Base-by-base conservation (phyloP, 1,140 invertebrate genomes). In the Pollicipes pollicipes region DNA sequence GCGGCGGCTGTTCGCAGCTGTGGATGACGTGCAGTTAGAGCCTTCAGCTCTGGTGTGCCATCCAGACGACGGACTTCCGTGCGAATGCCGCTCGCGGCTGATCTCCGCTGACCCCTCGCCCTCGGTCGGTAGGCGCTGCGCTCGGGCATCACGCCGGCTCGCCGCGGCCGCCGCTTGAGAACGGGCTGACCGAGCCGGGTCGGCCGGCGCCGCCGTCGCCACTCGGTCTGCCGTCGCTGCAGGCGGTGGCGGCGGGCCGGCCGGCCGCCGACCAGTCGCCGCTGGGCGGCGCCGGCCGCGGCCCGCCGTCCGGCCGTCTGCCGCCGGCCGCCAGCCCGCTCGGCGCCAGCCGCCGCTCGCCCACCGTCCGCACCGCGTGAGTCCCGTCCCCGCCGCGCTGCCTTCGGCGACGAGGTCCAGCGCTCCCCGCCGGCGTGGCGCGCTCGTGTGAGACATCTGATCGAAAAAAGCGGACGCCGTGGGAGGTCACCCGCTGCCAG, bases 131-230 rank as follows among this genome's bases (percentile, higher is more conserved):
- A 64, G 32, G 26, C 35, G 26, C n/a, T 26, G 8, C 35, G 31
- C 69, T 45, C 24, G 26, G 45, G 27, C 37, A 45, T 58, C n/a
- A 70, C 35, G 31, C 24, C 29, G 27, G n/a, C 70, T 70, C 70
- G 68, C 67, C 63, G 29, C 70, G 17, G 67, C 70, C 35, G 32
- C 70, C 37, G 70, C 66, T 70, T 21, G 30, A 31, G 37, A 58
- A 29, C 69, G 63, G 63, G 13, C 32, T 26, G n/a, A 17, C 37
- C 4, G 30, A 66, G 28, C 35, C 35, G 31, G 35, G 37, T 31
- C 31, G 30, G 63, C 68, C 30, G 71, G 71, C 37, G 70, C 70
- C 70, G 74, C 70, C 27, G 71, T 71, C 26, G 70, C 70, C 24
- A 69, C 72, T 8, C 74, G 4, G 4, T 35, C 4, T 35, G 32